phyloP scores from a whole-genome alignment of 37 sponge, comb jelly and placozoan species.

The Beroe forskalii region DNA sequence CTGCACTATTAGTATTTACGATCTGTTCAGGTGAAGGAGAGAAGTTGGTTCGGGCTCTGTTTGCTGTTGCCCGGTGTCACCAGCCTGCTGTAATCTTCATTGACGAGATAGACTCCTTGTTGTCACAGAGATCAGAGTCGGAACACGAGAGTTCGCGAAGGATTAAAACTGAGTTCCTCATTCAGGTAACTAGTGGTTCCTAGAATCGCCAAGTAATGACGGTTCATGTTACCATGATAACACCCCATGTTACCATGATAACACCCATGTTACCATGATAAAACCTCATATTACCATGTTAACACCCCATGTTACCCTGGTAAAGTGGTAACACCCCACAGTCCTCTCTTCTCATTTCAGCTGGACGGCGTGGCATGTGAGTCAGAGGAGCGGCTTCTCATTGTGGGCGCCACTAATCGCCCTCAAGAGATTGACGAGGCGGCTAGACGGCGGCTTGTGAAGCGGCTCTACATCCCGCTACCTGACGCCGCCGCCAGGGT shows the following conservation, averaged over 20 bases:
- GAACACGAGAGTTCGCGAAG: slow-evolving; percentile 96
- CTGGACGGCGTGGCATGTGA: slow-evolving; percentile 89
- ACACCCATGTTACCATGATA: too few species aligned
- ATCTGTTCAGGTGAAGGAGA: slow-evolving; percentile 85
- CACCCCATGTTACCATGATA: too few species aligned
- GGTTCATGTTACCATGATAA: too few species aligned
- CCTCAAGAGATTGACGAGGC: slow-evolving; percentile 99
- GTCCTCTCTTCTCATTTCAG: too few species aligned
- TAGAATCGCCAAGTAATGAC: too few species aligned
- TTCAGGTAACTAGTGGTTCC: too few species aligned
- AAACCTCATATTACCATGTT: too few species aligned
- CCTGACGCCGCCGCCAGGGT: slow-evolving; percentile 83
- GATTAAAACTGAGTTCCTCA: slow-evolving; percentile 98
- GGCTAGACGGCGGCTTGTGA: slow-evolving; percentile 88
- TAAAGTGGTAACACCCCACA: too few species aligned
- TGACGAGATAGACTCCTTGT: slow-evolving; percentile 98
- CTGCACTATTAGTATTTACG: background rate
- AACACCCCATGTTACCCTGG: too few species aligned
- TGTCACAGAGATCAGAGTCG: slow-evolving; percentile 88
- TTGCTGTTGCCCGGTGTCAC: slow-evolving; percentile 88
- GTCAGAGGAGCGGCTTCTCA: slow-evolving; percentile 79
- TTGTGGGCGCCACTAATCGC: slow-evolving; percentile 78
- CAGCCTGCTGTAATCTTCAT: slow-evolving; percentile 99
- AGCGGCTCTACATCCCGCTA: slow-evolving; percentile 96
- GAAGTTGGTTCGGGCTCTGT: slow-evolving; percentile 98